A percentile compares a stretch with the other conserved stretches of the same genome.
phyloP scores from a whole-genome alignment of 1,140 invertebrate species.

The Teleogryllus occipitalis region DNA sequence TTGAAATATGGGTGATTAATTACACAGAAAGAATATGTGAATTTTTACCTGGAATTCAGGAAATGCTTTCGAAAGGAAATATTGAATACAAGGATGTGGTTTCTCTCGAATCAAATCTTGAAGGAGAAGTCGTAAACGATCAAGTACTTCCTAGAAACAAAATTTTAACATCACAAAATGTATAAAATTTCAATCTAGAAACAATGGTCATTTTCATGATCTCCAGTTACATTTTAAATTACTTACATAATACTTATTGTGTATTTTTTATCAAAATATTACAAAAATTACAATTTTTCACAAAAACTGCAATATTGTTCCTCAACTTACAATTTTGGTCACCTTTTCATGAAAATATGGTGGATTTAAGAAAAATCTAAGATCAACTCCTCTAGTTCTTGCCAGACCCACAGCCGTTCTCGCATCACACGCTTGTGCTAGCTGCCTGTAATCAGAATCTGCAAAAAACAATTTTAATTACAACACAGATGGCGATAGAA shows the following conservation, averaged over 20 bases:
- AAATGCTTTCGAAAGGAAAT: constrained; percentile 57
- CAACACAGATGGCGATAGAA: not conserved
- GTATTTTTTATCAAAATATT: not conserved
- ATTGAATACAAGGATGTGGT: constrained; percentile 51
- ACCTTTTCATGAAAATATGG: constrained; percentile 30
- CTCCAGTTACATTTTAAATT: not conserved
- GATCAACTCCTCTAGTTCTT: constrained; percentile 44
- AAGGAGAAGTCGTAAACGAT: constrained; percentile 47
- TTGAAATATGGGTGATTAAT: not conserved
- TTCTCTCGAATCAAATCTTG: constrained; percentile 42
- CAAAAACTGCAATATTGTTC: not conserved
- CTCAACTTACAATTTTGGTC: constrained; percentile 29
- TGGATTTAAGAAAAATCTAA: constrained; percentile 53
- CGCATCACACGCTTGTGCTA: constrained; percentile 56
- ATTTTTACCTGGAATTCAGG: constrained; percentile 31
- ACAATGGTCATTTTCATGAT: too few relatives aligned
- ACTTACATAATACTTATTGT: not conserved
- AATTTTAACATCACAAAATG: not conserved
- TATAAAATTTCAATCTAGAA: too few relatives aligned
- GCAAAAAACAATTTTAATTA: constrained; percentile 14
- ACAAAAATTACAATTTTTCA: not conserved
- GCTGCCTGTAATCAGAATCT: constrained; percentile 53
- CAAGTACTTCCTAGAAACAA: constrained; percentile 36
- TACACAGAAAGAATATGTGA: not conserved
- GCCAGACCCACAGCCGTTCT: constrained; percentile 54